Conservation (phyloP, 2,797 vertebrate species). For the Rhinoraja longicauda region DNA sequence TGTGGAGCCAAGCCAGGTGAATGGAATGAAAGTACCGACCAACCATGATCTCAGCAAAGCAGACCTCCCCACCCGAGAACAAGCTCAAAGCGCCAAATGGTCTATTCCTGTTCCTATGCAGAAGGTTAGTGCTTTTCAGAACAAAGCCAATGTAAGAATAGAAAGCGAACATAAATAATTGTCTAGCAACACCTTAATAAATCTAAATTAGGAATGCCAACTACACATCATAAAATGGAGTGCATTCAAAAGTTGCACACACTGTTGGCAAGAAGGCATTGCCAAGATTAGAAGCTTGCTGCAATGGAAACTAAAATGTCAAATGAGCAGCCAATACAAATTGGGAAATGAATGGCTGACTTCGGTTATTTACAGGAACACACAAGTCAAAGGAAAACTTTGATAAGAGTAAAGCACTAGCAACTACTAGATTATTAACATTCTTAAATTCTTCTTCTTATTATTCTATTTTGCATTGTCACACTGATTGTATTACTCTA, state of each 20-base stretch:
- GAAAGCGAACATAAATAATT: neutral
- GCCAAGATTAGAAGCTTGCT: neutral
- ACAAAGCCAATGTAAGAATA: neutral
- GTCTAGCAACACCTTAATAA: constrained; percentile 16
- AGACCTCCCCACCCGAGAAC: neutral
- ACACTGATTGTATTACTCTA: neutral
- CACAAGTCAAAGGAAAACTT: neutral
- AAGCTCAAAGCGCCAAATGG: neutral
- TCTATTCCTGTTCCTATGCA: neutral
- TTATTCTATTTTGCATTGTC: neutral
- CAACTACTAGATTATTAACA: neutral
- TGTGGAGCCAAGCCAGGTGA: neutral
- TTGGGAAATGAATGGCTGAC: neutral
- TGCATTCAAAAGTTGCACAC: neutral
- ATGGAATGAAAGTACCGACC: neutral
- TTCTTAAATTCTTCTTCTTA: neutral
- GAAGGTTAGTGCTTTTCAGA: neutral
- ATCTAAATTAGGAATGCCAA: constrained; percentile 14
- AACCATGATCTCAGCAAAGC: neutral
- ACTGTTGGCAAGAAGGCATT: neutral
- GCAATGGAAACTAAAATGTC: constrained; percentile 8
- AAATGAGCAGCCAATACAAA: neutral
- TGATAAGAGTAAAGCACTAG: neutral
- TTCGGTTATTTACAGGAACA: neutral
- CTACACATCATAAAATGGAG: neutral